phyloP scores from a whole-genome alignment of 2,113 vertebrate genomes.

The Mus musculus region GRCm39 chr1:28567501-28568000 shows the following conservation, averaged over 20 bases:
- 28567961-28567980: not conserved
- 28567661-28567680: not conserved
- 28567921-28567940: not conserved
- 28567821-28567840: not conserved
- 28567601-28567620: not conserved
- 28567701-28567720: not conserved
- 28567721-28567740: not conserved
- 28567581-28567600: not conserved
- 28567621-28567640: not conserved
- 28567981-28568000: not conserved
- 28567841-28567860: not conserved
- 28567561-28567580: not conserved
- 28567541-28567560: not conserved
- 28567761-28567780: not conserved
- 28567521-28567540: not conserved
- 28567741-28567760: rapidly evolving
- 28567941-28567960: not conserved
- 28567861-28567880: not conserved
- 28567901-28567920: not conserved
- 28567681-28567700: not conserved
- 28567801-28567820: not conserved
- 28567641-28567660: not conserved
- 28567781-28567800: not conserved
- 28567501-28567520: not conserved
- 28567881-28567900: not conserved